A percentile compares a stretch with the other conserved stretches of the same genome.
phyloP scores from a whole-genome alignment of 2,797 vertebrate species.

The Loriculus beryllinus region DNA sequence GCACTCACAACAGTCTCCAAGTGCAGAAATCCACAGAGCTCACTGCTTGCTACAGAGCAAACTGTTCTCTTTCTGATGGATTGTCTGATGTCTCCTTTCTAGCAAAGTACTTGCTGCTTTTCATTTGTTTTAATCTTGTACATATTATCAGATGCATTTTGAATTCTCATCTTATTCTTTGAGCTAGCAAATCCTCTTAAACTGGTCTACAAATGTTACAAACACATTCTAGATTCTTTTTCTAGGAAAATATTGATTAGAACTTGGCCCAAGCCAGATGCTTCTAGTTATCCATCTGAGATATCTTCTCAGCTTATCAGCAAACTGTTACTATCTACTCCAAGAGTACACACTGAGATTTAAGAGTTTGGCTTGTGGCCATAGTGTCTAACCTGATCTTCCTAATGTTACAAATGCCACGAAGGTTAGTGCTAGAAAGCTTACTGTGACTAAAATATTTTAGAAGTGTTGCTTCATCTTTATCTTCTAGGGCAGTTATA shows the following conservation, averaged over 20 bases:
- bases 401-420: background rate
- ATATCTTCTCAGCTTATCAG: background rate
- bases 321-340: background rate
- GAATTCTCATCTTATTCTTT: background rate
- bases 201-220: background rate
- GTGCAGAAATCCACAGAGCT: background rate
- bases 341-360: background rate
- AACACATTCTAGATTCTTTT: background rate
- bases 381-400: background rate
- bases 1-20: background rate
- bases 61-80: background rate
- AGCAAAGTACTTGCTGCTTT: background rate
- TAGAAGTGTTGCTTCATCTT: background rate
- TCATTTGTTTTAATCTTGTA: background rate
- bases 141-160: background rate
- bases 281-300: background rate
- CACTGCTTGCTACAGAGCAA: background rate
- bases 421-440: background rate
- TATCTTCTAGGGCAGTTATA: background rate
- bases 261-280: background rate
- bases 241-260: background rate
- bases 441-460: background rate
- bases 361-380: background rate
- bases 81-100: background rate
- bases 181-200: background rate